phyloP scores from a whole-genome alignment of 2,888 invertebrate species.

The Polyommatus icarus region DNA sequence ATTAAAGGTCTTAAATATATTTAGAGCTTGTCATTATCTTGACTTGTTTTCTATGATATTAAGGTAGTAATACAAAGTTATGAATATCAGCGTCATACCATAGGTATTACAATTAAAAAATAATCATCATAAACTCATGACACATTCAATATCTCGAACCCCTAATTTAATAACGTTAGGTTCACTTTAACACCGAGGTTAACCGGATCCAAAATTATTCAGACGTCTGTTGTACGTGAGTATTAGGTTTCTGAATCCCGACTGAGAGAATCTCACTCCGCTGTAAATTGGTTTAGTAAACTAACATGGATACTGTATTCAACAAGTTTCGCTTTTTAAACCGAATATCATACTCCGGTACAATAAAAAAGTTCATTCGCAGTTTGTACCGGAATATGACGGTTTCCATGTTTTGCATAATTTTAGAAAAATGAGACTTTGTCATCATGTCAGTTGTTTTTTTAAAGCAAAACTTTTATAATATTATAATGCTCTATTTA shows the following conservation, averaged over 20 bases:
- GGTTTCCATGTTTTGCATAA: no score
- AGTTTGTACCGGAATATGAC: not conserved
- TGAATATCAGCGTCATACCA: no score
- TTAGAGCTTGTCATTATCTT: not conserved
- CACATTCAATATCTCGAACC: not conserved
- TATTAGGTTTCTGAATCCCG: conserved; percentile 17
- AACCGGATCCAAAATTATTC: conserved; percentile 2
- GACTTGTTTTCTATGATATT: not conserved
- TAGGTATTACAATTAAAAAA: not conserved
- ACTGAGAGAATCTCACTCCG: not conserved
- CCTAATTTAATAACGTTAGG: not conserved
- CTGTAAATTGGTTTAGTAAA: conserved; percentile 10
- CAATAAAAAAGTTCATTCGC: not conserved
- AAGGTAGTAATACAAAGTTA: no score
- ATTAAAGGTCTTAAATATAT: not conserved
- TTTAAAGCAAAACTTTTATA: no score
- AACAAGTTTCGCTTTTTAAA: not conserved
- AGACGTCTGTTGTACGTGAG: conserved; percentile 5
- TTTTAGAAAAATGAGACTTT: no score
- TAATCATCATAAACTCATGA: not conserved
- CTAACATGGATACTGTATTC: conserved; percentile 5
- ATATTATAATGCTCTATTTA: no score
- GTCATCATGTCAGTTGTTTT: no score
- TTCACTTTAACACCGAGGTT: not conserved
- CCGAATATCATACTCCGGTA: not conserved